Evolutionary conservation across 2,888 invertebrate species (phyloP).

Genomic region (Craniophora ligustri): DNA sequence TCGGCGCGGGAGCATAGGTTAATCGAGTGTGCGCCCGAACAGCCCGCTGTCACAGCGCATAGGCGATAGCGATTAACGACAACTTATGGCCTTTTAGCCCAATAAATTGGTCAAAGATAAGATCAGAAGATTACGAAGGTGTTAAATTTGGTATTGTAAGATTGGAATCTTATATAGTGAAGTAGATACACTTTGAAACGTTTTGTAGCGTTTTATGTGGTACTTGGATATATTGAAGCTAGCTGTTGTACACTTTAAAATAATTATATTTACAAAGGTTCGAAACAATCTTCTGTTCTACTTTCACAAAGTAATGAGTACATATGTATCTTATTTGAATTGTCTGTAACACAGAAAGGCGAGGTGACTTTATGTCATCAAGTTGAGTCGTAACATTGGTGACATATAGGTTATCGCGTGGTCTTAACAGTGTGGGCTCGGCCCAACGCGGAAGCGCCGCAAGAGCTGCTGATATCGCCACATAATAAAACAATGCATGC

Average conservation of each 20-base stretch:
- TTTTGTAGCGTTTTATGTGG: constrained; percentile 1
- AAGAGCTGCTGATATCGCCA: constrained; percentile 62
- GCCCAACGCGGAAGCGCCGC: constrained; percentile 63
- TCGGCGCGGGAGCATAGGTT: constrained; percentile 78
- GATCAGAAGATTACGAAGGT: constrained; percentile 29
- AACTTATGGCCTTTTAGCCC: constrained; percentile 25
- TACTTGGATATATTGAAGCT: background rate
- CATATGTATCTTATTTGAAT: constrained; percentile 30
- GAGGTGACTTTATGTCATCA: constrained; percentile 38
- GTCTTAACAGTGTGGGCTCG: constrained; percentile 36
- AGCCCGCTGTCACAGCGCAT: constrained; percentile 46
- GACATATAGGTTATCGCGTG: constrained; percentile 51
- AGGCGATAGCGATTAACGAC: constrained; percentile 54
- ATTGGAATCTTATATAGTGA: constrained; percentile 24
- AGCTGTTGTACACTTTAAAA: background rate
- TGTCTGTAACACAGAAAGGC: constrained; percentile 25
- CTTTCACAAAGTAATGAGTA: constrained; percentile 27
- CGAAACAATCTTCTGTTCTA: too few species aligned
- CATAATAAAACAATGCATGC: constrained; percentile 71
- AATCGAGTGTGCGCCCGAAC: constrained; percentile 73
- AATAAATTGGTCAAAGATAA: constrained; percentile 40
- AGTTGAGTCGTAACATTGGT: constrained; percentile 32
- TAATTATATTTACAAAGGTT: too few species aligned
- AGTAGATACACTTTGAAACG: background rate
- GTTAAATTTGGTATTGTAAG: constrained; percentile 28